phyloP scores from a whole-genome alignment of 2,797 vertebrate genomes.

The Alauda arvensis region DNA sequence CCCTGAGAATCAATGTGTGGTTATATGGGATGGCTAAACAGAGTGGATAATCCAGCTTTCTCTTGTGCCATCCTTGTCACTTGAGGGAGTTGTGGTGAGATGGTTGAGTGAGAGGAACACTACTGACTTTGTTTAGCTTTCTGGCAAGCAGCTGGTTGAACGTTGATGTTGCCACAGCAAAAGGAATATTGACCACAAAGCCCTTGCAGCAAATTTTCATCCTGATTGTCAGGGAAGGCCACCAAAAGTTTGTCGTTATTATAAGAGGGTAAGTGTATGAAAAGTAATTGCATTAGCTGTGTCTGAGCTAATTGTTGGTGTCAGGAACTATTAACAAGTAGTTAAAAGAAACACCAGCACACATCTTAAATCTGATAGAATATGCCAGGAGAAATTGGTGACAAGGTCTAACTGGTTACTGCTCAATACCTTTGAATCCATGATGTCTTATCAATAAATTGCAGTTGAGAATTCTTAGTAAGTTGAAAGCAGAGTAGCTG shows the following conservation, averaged over 20 bases:
- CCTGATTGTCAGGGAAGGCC: neutral
- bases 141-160: neutral
- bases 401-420: neutral
- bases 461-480: neutral
- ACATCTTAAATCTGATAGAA: neutral
- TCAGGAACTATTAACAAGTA: neutral
- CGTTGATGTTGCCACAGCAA: neutral
- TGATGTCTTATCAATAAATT: neutral
- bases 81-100: neutral
- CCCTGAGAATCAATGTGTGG: rapidly evolving
- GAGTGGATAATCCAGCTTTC: neutral
- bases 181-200: neutral
- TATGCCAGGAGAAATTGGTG: neutral
- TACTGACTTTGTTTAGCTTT: neutral
- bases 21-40: neutral
- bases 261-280: neutral
- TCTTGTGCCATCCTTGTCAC: neutral
- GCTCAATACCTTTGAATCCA: neutral
- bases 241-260: neutral
- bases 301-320: neutral
- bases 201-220: neutral
- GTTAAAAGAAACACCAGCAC: neutral
- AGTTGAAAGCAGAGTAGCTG: neutral
- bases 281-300: neutral
- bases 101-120: neutral